Percentiles rank a stretch among this genome's conserved stretches.
Evolutionary conservation across 2,888 invertebrate genomes (phyloP).

Genomic region (Nephrotoma appendiculata): DNA sequence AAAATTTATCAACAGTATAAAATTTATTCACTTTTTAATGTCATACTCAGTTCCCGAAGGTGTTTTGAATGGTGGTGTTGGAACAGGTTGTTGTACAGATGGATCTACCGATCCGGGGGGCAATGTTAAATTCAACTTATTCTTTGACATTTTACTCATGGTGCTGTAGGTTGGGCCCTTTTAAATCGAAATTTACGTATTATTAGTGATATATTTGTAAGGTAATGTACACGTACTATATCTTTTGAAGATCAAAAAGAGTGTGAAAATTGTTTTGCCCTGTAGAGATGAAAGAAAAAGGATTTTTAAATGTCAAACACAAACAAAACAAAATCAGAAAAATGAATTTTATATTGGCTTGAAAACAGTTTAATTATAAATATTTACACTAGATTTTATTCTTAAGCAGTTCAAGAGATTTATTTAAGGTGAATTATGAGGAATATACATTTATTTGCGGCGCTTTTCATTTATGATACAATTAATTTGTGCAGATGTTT

Average conservation of each 20-base stretch:
- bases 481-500: background rate
- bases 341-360: background rate
- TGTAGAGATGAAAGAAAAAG: background rate
- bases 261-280: background rate
- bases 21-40: background rate
- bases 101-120: slow-evolving; percentile 78
- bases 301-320: background rate
- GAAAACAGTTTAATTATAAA: background rate
- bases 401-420: background rate
- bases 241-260: background rate
- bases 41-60: slow-evolving; percentile 32
- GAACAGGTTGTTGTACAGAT: slow-evolving; percentile 38
- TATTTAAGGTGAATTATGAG: background rate
- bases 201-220: background rate
- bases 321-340: background rate
- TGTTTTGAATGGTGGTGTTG: slow-evolving; percentile 34
- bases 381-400: background rate
- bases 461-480: background rate
- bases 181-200: background rate
- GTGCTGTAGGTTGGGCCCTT: background rate
- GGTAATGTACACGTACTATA: background rate
- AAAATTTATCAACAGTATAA: background rate
- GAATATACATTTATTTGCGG: background rate
- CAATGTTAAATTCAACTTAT: slow-evolving; percentile 78
- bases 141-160: slow-evolving; percentile 67